Evolutionary conservation across 2,888 invertebrate species (phyloP), one percentile per base, ranked within the genome.

Genomic region (Pocota personata): DNA sequence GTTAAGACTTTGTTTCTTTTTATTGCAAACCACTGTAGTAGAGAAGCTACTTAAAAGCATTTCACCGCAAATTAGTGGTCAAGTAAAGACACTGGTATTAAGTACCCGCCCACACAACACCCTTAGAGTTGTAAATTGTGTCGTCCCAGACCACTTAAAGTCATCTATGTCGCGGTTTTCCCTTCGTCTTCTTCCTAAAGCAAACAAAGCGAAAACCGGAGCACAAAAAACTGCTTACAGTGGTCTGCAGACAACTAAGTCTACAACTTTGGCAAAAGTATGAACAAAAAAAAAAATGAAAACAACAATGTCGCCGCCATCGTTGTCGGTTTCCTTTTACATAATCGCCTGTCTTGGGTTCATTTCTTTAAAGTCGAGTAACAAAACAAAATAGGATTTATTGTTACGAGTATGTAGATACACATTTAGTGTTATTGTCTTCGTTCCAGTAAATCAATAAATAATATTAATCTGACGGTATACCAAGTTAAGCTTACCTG

Each of bases 401-500:
- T 73, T 67, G 58, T 32, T 52, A 43, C 16, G 32, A 14, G 14
- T 57, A 35, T 16, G 7, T n/a, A 57, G 24, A 24, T 5, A 66
- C n/a, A 16, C 40, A 32, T 8, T 46, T 46, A 35, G 52, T 40
- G 16, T 2, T 27, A 52, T 24, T 27, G 46, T 57, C 32, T 32
- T 43, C 12, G 50, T 40, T 50, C 3, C 16, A 43, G 50, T 8
- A 55, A 67, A 77, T 73, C 58, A 83, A 62, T 67, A 57, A 76
- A 50, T 21, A 35, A 50, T 52, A 50, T 6, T 16, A 55, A 62
- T 14, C 8, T 30, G 14, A 40, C 3, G 3, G 10, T 66, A 3
- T 1, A 27, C 12, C 30, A 19, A 16, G 4, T n/a, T 77, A 46
- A 75, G 89, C 94, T 93, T 92, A 97, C 97, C 95, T 98, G 98